Conservation (phyloP, 2,113 vertebrate species). For the Saccopteryx bilineata region DNA sequence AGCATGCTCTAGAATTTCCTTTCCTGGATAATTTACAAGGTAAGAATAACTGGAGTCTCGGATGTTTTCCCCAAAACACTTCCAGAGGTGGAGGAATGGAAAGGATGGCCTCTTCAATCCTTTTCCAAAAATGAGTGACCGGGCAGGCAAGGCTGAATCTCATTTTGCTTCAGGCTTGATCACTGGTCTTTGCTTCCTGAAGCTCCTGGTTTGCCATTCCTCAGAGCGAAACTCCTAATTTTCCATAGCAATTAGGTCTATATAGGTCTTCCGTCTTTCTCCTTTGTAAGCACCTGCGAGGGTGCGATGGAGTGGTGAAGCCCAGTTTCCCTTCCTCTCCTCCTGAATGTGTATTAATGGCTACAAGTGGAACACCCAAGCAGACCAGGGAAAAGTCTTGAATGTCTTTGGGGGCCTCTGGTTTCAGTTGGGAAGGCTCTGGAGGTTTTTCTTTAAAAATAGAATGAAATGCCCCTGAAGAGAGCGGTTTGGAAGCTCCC, state of each 20-base stretch:
- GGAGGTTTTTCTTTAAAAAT: background rate
- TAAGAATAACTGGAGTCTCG: background rate
- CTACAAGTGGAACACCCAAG: background rate
- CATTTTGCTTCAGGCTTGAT: background rate
- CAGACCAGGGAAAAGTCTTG: background rate
- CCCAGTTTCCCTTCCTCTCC: background rate
- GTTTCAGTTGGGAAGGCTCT: background rate
- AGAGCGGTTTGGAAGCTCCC: conserved; percentile 29
- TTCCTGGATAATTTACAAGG: background rate
- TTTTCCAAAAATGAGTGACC: conserved; percentile 51
- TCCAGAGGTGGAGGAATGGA: background rate
- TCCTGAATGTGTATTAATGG: background rate
- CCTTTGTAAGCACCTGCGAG: background rate
- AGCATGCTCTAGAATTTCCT: background rate
- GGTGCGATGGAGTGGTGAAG: rapidly evolving
- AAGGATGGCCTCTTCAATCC: background rate
- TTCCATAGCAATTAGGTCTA: background rate
- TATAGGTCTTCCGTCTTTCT: background rate
- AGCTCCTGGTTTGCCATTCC: background rate
- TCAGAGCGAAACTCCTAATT: background rate
- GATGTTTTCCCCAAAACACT: background rate
- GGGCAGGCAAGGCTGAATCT: background rate
- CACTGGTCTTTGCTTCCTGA: background rate
- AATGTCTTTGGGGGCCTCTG: background rate
- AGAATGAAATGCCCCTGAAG: background rate